Percentiles rank a stretch among this genome's conserved stretches.
Evolutionary conservation across 2,797 vertebrate genomes (phyloP).

Genomic region (Perdix hodgsoniae): DNA sequence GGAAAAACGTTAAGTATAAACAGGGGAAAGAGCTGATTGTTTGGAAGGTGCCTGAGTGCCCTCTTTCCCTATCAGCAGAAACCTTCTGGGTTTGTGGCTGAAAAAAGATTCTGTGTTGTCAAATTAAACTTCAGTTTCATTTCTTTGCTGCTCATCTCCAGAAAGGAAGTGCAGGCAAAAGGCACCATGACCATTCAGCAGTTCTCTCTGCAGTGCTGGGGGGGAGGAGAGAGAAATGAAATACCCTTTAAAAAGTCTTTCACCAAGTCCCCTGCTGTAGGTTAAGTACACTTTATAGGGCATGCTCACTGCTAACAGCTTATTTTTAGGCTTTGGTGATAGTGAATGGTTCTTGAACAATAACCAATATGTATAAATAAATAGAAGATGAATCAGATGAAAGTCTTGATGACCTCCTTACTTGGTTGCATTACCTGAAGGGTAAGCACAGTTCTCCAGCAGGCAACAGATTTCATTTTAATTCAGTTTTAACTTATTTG

Average conservation of each 20-base stretch:
- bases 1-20: background rate
- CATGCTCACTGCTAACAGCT: background rate
- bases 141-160: slow-evolving; percentile 13
- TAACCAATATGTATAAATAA: background rate
- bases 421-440: background rate
- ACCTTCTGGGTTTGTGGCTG: slow-evolving; percentile 38
- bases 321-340: background rate
- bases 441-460: background rate
- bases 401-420: background rate
- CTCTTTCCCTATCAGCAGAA: slow-evolving; percentile 49
- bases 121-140: background rate
- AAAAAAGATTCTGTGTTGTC: background rate
- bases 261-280: background rate
- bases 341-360: background rate
- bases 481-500: background rate
- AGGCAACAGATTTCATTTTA: accelerated
- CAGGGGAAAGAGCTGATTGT: slow-evolving; percentile 14
- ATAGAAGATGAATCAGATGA: background rate
- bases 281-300: background rate
- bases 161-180: slow-evolving; percentile 42
- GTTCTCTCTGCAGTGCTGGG: background rate
- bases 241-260: background rate
- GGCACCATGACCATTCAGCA: background rate
- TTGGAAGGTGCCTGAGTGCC: background rate
- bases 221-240: background rate